Evolutionary conservation across 2,797 vertebrate genomes (phyloP).

Genomic region (Pseudochirops corinnae): DNA sequence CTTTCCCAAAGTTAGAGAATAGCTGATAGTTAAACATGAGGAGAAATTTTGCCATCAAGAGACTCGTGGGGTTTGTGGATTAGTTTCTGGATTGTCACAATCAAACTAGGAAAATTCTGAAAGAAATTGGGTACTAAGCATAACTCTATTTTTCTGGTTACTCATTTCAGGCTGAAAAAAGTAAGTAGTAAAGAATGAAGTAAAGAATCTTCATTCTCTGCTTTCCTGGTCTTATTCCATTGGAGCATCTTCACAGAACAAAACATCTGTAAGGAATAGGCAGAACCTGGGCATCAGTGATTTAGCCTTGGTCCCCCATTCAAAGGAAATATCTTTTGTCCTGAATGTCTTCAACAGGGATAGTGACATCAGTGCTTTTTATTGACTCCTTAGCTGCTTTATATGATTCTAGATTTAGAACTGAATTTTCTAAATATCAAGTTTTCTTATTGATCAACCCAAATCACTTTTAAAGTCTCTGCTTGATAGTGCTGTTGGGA

Average conservation of each 20-base stretch:
- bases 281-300: not conserved
- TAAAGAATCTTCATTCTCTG: not conserved
- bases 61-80: not conserved
- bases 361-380: slow-evolving; percentile 54
- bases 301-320: not conserved
- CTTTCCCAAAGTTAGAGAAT: slow-evolving; percentile 36
- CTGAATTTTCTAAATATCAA: slow-evolving; percentile 69
- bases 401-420: not conserved
- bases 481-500: too few species aligned
- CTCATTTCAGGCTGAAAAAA: not conserved
- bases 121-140: slow-evolving; percentile 64
- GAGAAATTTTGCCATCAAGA: not conserved
- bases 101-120: slow-evolving; percentile 64
- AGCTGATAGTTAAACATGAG: slow-evolving; percentile 32
- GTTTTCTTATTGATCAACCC: slow-evolving; percentile 63
- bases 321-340: not conserved
- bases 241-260: not conserved
- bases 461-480: slow-evolving; percentile 24
- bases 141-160: slow-evolving; percentile 53
- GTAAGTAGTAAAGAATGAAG: not conserved
- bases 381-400: slow-evolving; percentile 77
- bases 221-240: slow-evolving; percentile 14
- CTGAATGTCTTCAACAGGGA: not conserved
- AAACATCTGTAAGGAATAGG: not conserved
- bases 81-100: slow-evolving; percentile 61